Conservation (phyloP, 53 echinoderm and acorn worm species). For the Hippasteria phrygiana region DNA sequence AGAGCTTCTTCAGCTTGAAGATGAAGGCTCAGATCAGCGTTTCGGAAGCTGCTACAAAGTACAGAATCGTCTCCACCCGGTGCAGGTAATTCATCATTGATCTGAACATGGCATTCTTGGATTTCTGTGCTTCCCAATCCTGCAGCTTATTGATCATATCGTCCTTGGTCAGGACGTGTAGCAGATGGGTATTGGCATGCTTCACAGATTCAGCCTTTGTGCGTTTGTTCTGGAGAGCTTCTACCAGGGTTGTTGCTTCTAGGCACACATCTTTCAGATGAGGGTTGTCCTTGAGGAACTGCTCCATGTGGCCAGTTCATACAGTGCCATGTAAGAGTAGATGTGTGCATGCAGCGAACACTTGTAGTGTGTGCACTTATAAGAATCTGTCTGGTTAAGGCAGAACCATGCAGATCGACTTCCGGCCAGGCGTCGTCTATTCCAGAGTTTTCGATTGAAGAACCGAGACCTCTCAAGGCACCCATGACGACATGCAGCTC, state of each 20-base stretch:
- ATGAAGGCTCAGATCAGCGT: constrained; percentile 57
- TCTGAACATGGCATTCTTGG: constrained; percentile 71
- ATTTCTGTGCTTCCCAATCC: constrained; percentile 59
- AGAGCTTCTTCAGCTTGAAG: constrained; percentile 32
- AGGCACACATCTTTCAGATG: constrained; percentile 67
- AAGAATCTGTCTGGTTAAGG: constrained; percentile 73
- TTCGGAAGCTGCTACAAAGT: constrained; percentile 58
- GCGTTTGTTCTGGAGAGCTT: constrained; percentile 57
- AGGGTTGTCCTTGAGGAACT: constrained; percentile 71
- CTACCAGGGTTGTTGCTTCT: constrained; percentile 48
- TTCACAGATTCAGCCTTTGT: constrained; percentile 57
- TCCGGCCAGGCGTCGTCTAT: constrained; percentile 84
- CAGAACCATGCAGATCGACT: constrained; percentile 70
- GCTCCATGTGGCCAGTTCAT: constrained; percentile 72
- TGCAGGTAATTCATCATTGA: constrained; percentile 75
- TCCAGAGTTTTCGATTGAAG: constrained; percentile 77
- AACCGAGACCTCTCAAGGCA: constrained; percentile 76
- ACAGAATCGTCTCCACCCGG: constrained; percentile 65
- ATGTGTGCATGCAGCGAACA: constrained; percentile 69
- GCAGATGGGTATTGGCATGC: constrained; percentile 48
- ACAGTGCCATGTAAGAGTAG: constrained; percentile 67
- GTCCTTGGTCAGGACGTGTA: constrained; percentile 60
- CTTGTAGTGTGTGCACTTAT: constrained; percentile 70
- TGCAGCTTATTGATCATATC: constrained; percentile 51
- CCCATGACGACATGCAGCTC: constrained; percentile 75